These are phyloP conservation scores for Xiphydria camelus DNA, from an alignment of 2,888 invertebrate genomes.

Conservation along the genomic window DNA sequence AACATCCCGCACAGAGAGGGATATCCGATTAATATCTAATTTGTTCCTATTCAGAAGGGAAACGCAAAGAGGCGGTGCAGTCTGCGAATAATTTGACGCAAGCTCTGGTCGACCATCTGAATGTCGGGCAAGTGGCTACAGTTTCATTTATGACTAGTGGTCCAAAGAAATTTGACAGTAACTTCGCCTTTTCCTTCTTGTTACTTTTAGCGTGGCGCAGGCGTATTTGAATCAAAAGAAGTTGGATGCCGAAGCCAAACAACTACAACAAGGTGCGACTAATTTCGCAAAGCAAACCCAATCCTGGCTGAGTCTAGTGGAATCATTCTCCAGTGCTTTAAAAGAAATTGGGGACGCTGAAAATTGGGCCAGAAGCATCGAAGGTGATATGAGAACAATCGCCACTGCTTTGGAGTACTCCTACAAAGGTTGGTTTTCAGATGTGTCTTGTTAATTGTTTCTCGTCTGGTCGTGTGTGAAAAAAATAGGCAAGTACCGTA, in stretches of 20 bases:
- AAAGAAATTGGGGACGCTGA: conserved; percentile 99
- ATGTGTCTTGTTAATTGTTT: too few relatives aligned
- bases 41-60: conserved; percentile 72
- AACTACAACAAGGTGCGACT: conserved; percentile 89
- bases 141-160: conserved; percentile 4
- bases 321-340: conserved; percentile 82
- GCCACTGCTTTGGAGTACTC: conserved; percentile 91
- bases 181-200: conserved; percentile 5
- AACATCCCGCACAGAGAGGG: conserved; percentile 11
- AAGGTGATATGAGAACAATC: conserved; percentile 92
- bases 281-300: conserved; percentile 96
- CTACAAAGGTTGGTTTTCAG: conserved; percentile 85
- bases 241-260: conserved; percentile 95
- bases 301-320: conserved; percentile 93
- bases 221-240: conserved; percentile 98
- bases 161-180: neutral
- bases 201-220: conserved; percentile 81
- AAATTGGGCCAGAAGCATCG: conserved; percentile 97
- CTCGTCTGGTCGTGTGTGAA: too few relatives aligned
- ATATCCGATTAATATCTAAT: too few relatives aligned
- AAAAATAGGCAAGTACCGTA: too few relatives aligned
- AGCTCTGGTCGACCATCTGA: conserved; percentile 92
- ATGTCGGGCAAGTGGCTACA: conserved; percentile 81
- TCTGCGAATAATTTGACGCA: conserved; percentile 93
- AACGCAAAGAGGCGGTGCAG: conserved; percentile 89